These are phyloP conservation scores for Psilanteris sp. DNA, from an alignment of 1,140 invertebrate genomes.

Conservation along the genomic window DNA sequence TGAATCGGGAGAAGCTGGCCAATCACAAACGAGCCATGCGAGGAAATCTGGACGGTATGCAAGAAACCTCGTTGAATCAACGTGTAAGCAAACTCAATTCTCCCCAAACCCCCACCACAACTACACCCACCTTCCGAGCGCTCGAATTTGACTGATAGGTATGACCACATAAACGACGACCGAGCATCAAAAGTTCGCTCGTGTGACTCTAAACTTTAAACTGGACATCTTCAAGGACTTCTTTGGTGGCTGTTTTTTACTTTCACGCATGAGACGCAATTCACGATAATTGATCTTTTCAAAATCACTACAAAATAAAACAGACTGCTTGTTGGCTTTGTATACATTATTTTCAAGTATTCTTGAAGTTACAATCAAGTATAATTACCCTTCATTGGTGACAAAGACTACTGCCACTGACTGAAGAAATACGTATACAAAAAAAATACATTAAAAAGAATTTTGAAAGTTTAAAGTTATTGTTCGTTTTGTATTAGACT, in stretches of 20 bases:
- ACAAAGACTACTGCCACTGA: no score
- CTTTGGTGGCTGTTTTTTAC: not conserved
- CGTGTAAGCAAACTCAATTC: constrained; percentile 79
- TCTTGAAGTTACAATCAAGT: no score
- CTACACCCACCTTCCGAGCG: constrained; percentile 76
- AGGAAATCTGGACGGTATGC: constrained; percentile 84
- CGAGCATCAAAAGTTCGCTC: not conserved
- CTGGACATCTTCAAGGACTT: constrained; percentile 14
- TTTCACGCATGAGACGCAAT: constrained; percentile 12
- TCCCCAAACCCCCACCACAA: constrained; percentile 74
- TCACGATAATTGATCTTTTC: not conserved
- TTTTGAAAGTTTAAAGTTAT: no score
- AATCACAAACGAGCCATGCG: constrained; percentile 83
- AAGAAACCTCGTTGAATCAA: constrained; percentile 86
- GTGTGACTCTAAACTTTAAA: constrained; percentile 2
- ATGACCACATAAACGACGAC: constrained; percentile 41
- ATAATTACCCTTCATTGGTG: no score
- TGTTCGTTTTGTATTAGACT: no score
- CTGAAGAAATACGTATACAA: no score
- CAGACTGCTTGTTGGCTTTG: no score
- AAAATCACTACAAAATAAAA: no score
- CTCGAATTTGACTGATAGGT: constrained; percentile 75
- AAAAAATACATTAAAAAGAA: no score
- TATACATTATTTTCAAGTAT: no score
- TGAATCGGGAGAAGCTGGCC: constrained; percentile 88